Conservation (phyloP, 2,888 invertebrate genomes). For the Calliopum simillimum region DNA sequence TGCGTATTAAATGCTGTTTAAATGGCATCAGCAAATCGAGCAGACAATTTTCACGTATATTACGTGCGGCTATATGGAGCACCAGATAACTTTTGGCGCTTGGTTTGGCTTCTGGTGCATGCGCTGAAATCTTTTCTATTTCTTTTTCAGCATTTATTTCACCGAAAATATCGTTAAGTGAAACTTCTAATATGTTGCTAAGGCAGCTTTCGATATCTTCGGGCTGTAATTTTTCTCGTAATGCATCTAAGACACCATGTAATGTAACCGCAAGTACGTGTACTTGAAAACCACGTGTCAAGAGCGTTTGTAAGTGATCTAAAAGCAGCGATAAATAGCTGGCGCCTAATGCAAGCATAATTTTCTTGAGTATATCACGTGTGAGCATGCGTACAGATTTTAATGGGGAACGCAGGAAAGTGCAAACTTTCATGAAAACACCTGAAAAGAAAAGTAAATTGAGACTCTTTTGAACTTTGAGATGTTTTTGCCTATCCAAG, state of each 20-base stretch:
- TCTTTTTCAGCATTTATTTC: constrained; percentile 91
- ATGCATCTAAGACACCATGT: constrained; percentile 81
- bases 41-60: constrained; percentile 81
- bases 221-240: constrained; percentile 78
- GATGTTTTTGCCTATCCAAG: too few relatives aligned
- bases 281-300: constrained; percentile 92
- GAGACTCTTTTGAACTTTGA: too few relatives aligned
- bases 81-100: constrained; percentile 89
- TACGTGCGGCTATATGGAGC: constrained; percentile 82
- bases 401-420: constrained; percentile 88
- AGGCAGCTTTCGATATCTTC: constrained; percentile 85
- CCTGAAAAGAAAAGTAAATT: constrained; percentile 67
- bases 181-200: constrained; percentile 82
- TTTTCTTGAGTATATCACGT: constrained; percentile 91
- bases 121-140: constrained; percentile 83
- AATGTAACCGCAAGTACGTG: constrained; percentile 93
- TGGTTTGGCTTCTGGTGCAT: constrained; percentile 84
- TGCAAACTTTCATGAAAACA: constrained; percentile 88
- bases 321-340: constrained; percentile 82
- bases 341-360: constrained; percentile 87
- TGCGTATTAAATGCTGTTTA: constrained; percentile 80
- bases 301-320: constrained; percentile 81
- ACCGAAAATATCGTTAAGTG: constrained; percentile 90
- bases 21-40: constrained; percentile 84
- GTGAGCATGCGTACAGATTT: constrained; percentile 88